Base-by-base conservation (phyloP, 2,888 invertebrate genomes). In the Callyntrura guangdongensis region DNA sequence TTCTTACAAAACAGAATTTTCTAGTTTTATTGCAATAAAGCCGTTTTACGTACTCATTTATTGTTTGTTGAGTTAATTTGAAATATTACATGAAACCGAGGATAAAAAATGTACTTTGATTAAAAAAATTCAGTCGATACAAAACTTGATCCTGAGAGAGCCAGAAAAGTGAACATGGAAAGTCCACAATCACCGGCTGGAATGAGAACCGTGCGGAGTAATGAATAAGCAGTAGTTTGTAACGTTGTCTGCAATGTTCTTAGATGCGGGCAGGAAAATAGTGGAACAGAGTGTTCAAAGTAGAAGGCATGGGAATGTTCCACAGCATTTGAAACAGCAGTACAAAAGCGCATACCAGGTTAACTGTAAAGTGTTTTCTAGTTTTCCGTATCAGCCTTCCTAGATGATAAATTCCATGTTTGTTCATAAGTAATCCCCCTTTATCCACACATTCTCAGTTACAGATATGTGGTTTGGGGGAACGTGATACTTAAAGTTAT, bases 341-440 rank as follows among this genome's bases (percentile, higher is more conserved):
- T 25, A 67, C 27, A 36, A 14, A 17, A 72, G n/a, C n/a, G 45
- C 17, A 8, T n/a, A 36, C n/a, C 36, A 36, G 1, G 0, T 17
- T n/a, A n/a, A n/a, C n/a, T n/a, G n/a, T n/a, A n/a, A n/a, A n/a
- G n/a, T n/a, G 17, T 22, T 81, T 27, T 56, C 56, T 1, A 56
- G 20, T 45, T 83, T 83, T 20, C 61, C 9, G 3, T 83, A 83
- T 27, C 17, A 36, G 36, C 36, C 25, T 9, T 61, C 64, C 36
- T 64, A 64, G 11, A 22, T 64, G 22, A 83, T 64, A 45, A 47
- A 45, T 12, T 14, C 64, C 1, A 83, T 83, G 82, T 64, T 83
- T 81, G 64, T 83, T 1, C 82, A 11, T 20, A 61, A 83, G 20
- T 12, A 27, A 12, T 83, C 82, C 0, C 82, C 82, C 17, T n/a